Evolutionary conservation across 2,797 vertebrate species (phyloP), one percentile per base, ranked within the genome.

Genomic region (Cirrhinus molitorella): DNA sequence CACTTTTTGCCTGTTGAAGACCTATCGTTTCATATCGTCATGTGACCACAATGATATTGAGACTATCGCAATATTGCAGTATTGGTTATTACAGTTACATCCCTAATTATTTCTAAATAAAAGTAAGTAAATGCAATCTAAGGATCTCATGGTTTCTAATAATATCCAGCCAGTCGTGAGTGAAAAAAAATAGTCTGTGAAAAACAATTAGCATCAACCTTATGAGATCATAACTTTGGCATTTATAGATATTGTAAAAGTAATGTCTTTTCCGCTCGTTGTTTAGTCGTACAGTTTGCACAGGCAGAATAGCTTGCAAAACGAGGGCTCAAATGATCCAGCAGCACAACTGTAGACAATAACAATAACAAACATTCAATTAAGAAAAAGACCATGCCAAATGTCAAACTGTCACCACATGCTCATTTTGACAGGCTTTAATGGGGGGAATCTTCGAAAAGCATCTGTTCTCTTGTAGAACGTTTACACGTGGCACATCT

Each of bases 401-500:
- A 80, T 73, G 34, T 73, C 23, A 65, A 61, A 80, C 67, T 71
- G 67, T 81, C 81, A 80, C 84, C 80, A 85, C 72, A 72, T 63
- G 55, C 72, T 83, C 67, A 73, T 85, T 82, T 83, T 66, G 72
- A 79, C 66, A 78, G 79, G 75, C 57, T 80, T 61, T 61, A 79
- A 76, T 65, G 72, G 83, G 55, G 81, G 77, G 79, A 88, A 86
- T 85, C 85, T 80, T 91, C 87, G 85, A 89, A 85, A 88, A 93
- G 93, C 93, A 94, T 94, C 93, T 94, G 87, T 85, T 94, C 90
- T 89, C 43, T 75, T 61, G 86, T 83, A 90, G 90, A 85, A 91
- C 81, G 85, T 92, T 91, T 90, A 93, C 92, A 95, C 94, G 94
- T 95, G 94, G 94, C 95, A 95, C 94, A 95, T 95, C 94, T 95